phyloP scores from a whole-genome alignment of 2,113 vertebrate genomes.

The Tringa solitaria region DNA sequence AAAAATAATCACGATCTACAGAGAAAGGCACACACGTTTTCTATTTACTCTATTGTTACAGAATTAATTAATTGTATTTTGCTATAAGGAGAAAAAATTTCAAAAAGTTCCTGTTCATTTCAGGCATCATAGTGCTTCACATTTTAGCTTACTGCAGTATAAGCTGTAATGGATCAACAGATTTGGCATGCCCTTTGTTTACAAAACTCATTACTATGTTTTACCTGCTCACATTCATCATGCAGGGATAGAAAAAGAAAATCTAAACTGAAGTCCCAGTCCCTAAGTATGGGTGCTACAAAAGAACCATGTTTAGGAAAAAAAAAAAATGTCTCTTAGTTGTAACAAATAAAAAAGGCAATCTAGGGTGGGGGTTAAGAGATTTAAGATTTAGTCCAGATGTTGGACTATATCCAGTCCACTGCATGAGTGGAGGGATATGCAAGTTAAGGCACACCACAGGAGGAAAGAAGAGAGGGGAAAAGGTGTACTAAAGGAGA shows the following conservation, averaged over 20 bases:
- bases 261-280: not conserved
- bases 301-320: not conserved
- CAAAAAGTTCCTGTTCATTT: not conserved
- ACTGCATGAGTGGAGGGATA: not conserved
- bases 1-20: not conserved
- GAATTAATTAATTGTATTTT: not conserved
- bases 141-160: not conserved
- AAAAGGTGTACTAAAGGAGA: not conserved
- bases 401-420: not conserved
- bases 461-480: rapidly evolving
- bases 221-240: not conserved
- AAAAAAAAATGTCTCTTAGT: not conserved
- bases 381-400: not conserved
- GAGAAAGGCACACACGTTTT: not conserved
- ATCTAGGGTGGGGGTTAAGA: not conserved
- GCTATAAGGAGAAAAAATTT: not conserved
- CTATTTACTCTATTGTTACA: not conserved
- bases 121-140: not conserved
- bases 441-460: not conserved
- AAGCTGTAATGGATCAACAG: not conserved
- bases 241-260: not conserved
- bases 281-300: not conserved
- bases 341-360: not conserved
- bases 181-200: not conserved
- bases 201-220: not conserved